Conservation (phyloP, 2,113 vertebrate species). For the Casuarius casuarius region DNA sequence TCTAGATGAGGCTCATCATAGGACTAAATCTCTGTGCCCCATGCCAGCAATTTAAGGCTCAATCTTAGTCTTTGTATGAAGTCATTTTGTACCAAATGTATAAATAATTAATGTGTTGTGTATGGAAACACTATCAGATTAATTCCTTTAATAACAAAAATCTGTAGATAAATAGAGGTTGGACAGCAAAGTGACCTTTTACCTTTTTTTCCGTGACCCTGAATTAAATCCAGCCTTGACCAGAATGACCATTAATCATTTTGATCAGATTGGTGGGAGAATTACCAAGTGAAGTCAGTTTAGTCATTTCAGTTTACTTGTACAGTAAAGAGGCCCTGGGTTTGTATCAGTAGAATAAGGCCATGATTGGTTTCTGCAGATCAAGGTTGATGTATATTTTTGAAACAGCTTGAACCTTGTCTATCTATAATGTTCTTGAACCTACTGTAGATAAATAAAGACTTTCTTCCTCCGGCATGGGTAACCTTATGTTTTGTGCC, state of each 20-base stretch:
- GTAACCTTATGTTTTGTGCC: neutral
- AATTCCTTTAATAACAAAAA: slow-evolving; percentile 68
- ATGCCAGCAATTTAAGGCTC: slow-evolving; percentile 20
- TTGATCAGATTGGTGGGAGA: slow-evolving; percentile 10
- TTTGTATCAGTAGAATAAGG: neutral
- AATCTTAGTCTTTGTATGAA: slow-evolving; percentile 35
- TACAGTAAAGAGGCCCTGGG: neutral
- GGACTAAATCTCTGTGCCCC: neutral
- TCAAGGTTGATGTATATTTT: neutral
- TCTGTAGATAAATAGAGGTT: slow-evolving; percentile 46
- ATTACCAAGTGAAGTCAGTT: neutral
- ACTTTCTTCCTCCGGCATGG: neutral
- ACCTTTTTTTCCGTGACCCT: slow-evolving; percentile 27
- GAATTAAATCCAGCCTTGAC: slow-evolving; percentile 24
- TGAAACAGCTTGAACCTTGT: neutral
- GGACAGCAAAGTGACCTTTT: slow-evolving; percentile 24
- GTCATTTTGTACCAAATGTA: slow-evolving; percentile 21
- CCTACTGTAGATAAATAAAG: neutral
- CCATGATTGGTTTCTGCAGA: neutral
- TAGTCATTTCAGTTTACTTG: neutral
- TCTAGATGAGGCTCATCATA: neutral
- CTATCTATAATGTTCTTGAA: neutral
- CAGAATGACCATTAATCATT: slow-evolving; percentile 45
- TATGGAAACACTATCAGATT: slow-evolving; percentile 23
- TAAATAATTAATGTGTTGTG: slow-evolving; percentile 66